Conservation (phyloP, 2,888 invertebrate genomes). For the Pandemis corylana region DNA sequence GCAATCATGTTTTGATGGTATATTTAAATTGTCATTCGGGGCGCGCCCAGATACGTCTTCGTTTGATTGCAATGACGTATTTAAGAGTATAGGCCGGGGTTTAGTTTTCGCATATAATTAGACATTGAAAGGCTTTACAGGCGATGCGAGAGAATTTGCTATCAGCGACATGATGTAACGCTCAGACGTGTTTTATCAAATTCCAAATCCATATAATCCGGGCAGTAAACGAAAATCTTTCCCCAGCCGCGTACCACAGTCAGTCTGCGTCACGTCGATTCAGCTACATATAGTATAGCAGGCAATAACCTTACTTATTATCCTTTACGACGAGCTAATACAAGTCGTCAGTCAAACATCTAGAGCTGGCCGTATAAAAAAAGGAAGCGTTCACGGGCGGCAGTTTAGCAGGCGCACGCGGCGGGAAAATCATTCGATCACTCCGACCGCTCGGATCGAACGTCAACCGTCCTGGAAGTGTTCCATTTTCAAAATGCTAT, state of each 20-base stretch:
- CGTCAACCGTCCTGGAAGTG: constrained; percentile 72
- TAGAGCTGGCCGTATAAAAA: constrained; percentile 77
- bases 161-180: constrained; percentile 72
- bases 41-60: not conserved
- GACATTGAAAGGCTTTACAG: constrained; percentile 32
- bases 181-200: constrained; percentile 68
- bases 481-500: constrained; percentile 48
- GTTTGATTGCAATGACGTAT: constrained; percentile 3
- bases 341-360: constrained; percentile 79
- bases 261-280: constrained; percentile 65
- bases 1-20: not conserved
- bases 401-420: constrained; percentile 71
- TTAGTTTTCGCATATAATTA: constrained; percentile 30
- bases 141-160: constrained; percentile 32
- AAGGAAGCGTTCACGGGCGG: constrained; percentile 69
- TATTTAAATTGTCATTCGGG: not conserved
- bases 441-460: constrained; percentile 70
- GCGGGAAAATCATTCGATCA: constrained; percentile 74
- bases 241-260: constrained; percentile 64
- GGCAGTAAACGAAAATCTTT: constrained; percentile 81
- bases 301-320: constrained; percentile 81
- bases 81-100: constrained; percentile 14
- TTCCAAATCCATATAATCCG: constrained; percentile 75
- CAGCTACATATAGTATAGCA: constrained; percentile 63
- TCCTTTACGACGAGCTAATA: constrained; percentile 81